These are phyloP conservation scores for Cerastis leucographa DNA, from an alignment of 2,888 invertebrate genomes.

Conservation along the genomic window DNA sequence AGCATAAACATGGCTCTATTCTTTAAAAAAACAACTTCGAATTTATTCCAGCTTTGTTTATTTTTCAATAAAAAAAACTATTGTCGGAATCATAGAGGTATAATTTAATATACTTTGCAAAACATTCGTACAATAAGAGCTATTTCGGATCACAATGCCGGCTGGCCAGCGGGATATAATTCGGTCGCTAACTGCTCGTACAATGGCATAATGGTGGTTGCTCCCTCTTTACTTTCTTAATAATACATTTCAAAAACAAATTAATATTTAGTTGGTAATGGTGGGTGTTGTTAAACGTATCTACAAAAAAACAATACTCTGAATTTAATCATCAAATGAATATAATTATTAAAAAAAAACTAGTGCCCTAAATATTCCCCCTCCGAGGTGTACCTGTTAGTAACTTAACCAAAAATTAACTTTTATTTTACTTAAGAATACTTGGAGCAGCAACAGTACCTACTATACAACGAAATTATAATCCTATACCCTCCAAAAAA, in stretches of 20 bases:
- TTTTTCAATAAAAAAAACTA: background rate
- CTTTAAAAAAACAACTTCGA: background rate
- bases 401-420: background rate
- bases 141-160: constrained; percentile 9
- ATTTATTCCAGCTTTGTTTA: background rate
- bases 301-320: background rate
- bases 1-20: background rate
- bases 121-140: constrained; percentile 12
- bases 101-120: constrained; percentile 12
- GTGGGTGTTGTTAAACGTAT: too few species aligned
- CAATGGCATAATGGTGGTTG: constrained; percentile 22
- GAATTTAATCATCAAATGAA: background rate
- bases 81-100: background rate
- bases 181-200: constrained; percentile 8
- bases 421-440: background rate
- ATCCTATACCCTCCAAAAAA: background rate
- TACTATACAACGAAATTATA: background rate
- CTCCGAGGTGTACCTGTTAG: too few species aligned
- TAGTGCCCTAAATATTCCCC: too few species aligned
- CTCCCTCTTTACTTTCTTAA: constrained; percentile 18
- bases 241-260: background rate
- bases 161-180: constrained; percentile 22
- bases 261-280: background rate
- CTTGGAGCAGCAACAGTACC: background rate
- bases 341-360: too few species aligned